Evolutionary conservation across 2,888 invertebrate genomes (phyloP).

Genomic region (Cerastis leucographa): DNA sequence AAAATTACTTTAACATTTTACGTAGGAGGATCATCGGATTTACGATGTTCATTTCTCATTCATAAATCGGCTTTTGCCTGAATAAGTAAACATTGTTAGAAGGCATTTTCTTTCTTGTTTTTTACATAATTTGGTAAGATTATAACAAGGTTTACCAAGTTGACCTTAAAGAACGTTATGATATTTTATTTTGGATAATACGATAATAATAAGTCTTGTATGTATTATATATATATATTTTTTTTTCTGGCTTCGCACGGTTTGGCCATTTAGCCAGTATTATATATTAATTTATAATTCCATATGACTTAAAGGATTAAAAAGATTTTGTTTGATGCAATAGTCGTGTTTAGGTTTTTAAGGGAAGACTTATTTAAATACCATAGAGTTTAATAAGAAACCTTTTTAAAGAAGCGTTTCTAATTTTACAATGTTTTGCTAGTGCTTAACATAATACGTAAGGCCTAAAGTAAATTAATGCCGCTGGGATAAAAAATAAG

Average conservation of each 20-base stretch:
- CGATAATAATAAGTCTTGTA: not conserved
- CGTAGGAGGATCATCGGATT: not conserved
- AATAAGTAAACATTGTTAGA: conserved; percentile 13
- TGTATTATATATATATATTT: too few relatives aligned
- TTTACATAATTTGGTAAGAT: not conserved
- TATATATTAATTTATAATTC: too few relatives aligned
- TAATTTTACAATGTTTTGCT: not conserved
- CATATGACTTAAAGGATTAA: too few relatives aligned
- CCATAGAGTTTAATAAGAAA: not conserved
- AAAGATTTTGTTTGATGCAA: too few relatives aligned
- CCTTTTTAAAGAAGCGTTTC: not conserved
- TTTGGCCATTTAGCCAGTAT: too few relatives aligned
- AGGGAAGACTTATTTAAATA: not conserved
- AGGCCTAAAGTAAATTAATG: conserved; percentile 20
- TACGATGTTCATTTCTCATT: conserved; percentile 11
- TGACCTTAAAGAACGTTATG: not conserved
- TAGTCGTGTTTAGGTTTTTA: too few relatives aligned
- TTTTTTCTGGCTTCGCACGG: too few relatives aligned
- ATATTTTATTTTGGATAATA: not conserved
- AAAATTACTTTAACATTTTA: conserved; percentile 17
- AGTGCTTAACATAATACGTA: not conserved
- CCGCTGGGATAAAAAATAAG: not conserved
- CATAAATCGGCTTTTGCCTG: conserved; percentile 10
- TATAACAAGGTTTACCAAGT: not conserved
- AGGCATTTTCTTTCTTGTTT: conserved; percentile 2